Evolutionary conservation across 2,113 vertebrate genomes (phyloP), one percentile per base, ranked within the genome.

Genomic region (Oncorhynchus masou): DNA sequence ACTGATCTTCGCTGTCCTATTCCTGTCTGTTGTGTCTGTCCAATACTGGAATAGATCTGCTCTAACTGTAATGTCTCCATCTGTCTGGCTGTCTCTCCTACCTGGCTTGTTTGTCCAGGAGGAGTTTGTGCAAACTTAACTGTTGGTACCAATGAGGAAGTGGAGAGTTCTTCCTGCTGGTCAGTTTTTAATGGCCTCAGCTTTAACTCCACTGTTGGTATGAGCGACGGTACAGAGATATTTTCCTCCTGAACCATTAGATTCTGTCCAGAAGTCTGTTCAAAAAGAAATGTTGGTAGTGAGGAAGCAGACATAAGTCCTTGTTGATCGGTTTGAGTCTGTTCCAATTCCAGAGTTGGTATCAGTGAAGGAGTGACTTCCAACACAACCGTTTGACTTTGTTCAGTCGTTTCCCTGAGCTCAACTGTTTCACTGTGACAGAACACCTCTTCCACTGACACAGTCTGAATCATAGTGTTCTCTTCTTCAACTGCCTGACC

Each of bases 291-390:
- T 22, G 70, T 80, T 72, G 79, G 71, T 15, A 79, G 19, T 71
- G 74, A 75, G 1, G 88, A 78, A 6, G 83, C 66, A 1, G 70
- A 45, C 20, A 82, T 64, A 78, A 80, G 82, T 22, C 67, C 79
- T 71, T 82, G 77, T 69, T 75, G 64, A 27, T 75, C 48, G 48
- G 69, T 74, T 70, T 85, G 83, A 49, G 82, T 74, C 64, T 82
- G 81, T 64, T 91, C 88, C 15, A 90, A 84, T 70, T 91, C 90
- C 34, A 48, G 54, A 22, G 82, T 82, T 74, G 88, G 83, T 25
- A 78, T 77, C 78, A 91, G 74, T 15, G 85, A 80, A 1, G 90
- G 85, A 5, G 90, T 91, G 2, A 92, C 86, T 79, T 91, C 90
- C 75, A 92, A 80, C 80, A 90, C 84, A 66, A 92, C 22, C 2